Conservation (phyloP, 2,797 vertebrate genomes). For the Decapterus maruadsi region DNA sequence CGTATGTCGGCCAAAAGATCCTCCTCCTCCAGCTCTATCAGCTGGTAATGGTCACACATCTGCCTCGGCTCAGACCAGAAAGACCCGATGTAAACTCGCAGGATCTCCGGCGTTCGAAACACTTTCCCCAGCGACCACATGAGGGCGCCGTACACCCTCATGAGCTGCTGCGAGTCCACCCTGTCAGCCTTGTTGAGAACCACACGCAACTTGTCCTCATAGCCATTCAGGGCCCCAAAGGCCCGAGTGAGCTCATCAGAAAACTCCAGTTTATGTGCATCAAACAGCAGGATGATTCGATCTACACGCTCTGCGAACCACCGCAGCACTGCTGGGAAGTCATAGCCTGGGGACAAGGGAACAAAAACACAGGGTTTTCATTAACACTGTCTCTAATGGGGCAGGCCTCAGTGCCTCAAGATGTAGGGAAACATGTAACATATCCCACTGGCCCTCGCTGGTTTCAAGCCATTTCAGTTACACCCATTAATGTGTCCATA, state of each 20-base stretch:
- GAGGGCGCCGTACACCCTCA: slow-evolving; percentile 94
- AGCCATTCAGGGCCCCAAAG: slow-evolving; percentile 89
- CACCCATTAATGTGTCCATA: slow-evolving; percentile 72
- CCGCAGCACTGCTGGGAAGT: slow-evolving; percentile 90
- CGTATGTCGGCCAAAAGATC: slow-evolving; percentile 92
- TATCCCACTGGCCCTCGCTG: slow-evolving; percentile 61
- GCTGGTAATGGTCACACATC: slow-evolving; percentile 87
- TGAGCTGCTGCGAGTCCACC: slow-evolving; percentile 93
- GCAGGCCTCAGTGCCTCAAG: slow-evolving; percentile 41
- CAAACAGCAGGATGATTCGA: slow-evolving; percentile 93
- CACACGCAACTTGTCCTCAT: slow-evolving; percentile 95
- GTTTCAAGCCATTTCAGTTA: slow-evolving; percentile 65
- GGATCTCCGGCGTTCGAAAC: slow-evolving; percentile 92
- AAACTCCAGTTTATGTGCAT: slow-evolving; percentile 95
- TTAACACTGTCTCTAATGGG: slow-evolving; percentile 57
- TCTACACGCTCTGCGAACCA: slow-evolving; percentile 95
- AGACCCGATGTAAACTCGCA: slow-evolving; percentile 92
- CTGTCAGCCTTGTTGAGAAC: slow-evolving; percentile 95
- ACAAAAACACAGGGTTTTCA: slow-evolving; percentile 70
- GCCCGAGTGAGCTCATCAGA: slow-evolving; percentile 93
- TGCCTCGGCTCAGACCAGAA: slow-evolving; percentile 93
- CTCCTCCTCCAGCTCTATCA: slow-evolving; percentile 93
- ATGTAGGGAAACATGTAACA: slow-evolving; percentile 47
- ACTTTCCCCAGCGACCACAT: slow-evolving; percentile 96
- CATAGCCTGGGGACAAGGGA: slow-evolving; percentile 84